Evolutionary conservation across 2,113 vertebrate species (phyloP).

Genomic region (Ondatra zibethicus): DNA sequence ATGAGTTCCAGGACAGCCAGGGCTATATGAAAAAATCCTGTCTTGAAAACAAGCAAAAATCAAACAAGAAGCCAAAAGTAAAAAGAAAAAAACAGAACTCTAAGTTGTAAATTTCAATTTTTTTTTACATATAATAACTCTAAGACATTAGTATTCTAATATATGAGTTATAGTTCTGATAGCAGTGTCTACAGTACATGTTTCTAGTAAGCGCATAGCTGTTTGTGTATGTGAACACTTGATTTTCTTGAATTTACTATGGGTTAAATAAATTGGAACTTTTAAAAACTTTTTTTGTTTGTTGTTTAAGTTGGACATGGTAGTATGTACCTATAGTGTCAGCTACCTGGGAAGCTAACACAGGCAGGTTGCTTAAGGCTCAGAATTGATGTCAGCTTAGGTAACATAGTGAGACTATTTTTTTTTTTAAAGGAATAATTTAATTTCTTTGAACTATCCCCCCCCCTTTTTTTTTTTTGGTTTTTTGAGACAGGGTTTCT

Average conservation of each 20-base stretch:
- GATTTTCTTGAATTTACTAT: conserved; percentile 15
- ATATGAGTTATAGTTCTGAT: conserved; percentile 19
- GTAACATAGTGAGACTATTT: neutral
- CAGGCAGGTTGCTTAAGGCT: neutral
- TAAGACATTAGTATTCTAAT: conserved; percentile 49
- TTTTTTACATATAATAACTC: conserved; percentile 1
- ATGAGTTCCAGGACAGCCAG: neutral
- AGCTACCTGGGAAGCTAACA: neutral
- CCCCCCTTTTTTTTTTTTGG: too few species aligned
- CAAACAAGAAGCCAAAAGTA: neutral
- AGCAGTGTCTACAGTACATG: neutral
- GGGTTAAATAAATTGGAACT: conserved; percentile 1
- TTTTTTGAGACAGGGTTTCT: too few species aligned
- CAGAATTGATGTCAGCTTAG: neutral
- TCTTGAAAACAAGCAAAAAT: neutral
- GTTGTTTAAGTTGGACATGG: neutral
- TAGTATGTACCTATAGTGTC: neutral
- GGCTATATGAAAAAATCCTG: neutral
- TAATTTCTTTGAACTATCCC: conserved; percentile 42
- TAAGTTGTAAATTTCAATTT: conserved; percentile 49
- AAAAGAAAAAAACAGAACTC: neutral
- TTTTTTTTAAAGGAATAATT: neutral
- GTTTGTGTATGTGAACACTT: neutral
- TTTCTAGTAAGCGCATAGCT: conserved; percentile 20
- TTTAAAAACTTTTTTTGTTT: neutral